Base-by-base conservation (phyloP, 2,797 vertebrate genomes). In the Galago senegalensis region DNA sequence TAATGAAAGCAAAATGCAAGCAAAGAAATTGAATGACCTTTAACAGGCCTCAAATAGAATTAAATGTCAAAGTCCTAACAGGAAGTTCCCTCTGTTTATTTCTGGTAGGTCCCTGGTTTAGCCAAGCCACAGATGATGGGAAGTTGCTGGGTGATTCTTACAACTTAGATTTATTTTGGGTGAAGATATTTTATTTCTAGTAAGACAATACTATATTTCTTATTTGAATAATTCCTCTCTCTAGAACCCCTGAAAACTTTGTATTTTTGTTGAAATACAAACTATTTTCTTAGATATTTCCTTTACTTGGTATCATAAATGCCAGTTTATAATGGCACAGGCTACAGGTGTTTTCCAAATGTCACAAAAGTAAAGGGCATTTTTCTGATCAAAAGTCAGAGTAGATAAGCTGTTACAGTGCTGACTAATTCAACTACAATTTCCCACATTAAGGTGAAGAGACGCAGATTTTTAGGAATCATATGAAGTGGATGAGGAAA, bases 1-100 rank as follows among this genome's bases (percentile, higher is more conserved):
- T 96, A 97, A 95, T 97, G 65, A 92, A 96, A 93, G 69, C 63
- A 95, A 96, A 95, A 93, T 87, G 58, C 79, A 96, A 89, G 81
- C 37, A 87, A 93, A 84, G 56, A 96, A 94, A 87, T 60, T 87
- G 75, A 88, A 96, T 94, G 92, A 96, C 80, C 79, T 81, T 91
- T 96, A 76, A 70, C 56, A 94, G 90, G 53, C 11, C 63, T 92
- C 83, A 96, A 61, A 87, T 5, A 75, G 63, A 83, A 93, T 29
- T 87, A 92, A 97, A 96, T 95, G 94, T 94, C 84, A 97, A 21
- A 96, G 83, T 91, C 49, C 34, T 83, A 21, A 92, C 87, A 93
- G 93, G 37, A 75, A 75, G 31, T 80, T 82, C 20, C 53, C 40
- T 91, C 29, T 97, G 18, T 93, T 94, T 93, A 89, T 77, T 97